Evolutionary conservation across 2,113 vertebrate genomes (phyloP), one percentile per base, ranked within the genome.

Genomic region (Halichoerus grypus): DNA sequence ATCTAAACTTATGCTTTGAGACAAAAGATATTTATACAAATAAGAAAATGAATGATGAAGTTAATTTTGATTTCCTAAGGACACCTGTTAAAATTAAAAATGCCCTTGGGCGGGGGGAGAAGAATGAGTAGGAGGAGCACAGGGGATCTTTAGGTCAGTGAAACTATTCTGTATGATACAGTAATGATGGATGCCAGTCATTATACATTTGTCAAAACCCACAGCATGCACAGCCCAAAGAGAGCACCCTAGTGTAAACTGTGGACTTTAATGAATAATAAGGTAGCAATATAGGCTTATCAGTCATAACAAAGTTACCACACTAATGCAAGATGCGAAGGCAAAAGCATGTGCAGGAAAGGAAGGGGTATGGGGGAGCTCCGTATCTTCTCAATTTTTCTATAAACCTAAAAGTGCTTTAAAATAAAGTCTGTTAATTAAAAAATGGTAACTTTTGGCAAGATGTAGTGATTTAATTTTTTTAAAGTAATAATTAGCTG

Each of bases 81-180:
- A 26, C 26, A 42, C 74, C 82, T 88, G 61, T 49, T 88, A 79
- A 95, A 77, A 87, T 77, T 57, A 77, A 88, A 95, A 74, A 22
- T 33, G 57, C 7, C 5, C 3, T 57, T 51, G 39, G 39, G 3
- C 0, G 2, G 11, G 19, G 7, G 10, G 63, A 51, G 19, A 57
- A 21, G 51, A 39, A 31, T 33, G 81, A 22, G 7, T 2, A 36
- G 31, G 4, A 9, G 0, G 36, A 4, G 11, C 15, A 12, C 13
- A 12, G 31, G 61, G 36, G 1, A 24, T 22, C 26, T 61, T 88
- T 19, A 76, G 11, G 63, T 8, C 63, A 14, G 10, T 3, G 55
- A 65, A 49, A 57, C 36, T 14, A 8, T 53, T 57, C 55, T 81
- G 55, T 18, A 3, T 31, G 46, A 21, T 2, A 12, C 1, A 63